Evolutionary conservation across 2,888 invertebrate species (phyloP).

Genomic region (Tenthredo amoena): DNA sequence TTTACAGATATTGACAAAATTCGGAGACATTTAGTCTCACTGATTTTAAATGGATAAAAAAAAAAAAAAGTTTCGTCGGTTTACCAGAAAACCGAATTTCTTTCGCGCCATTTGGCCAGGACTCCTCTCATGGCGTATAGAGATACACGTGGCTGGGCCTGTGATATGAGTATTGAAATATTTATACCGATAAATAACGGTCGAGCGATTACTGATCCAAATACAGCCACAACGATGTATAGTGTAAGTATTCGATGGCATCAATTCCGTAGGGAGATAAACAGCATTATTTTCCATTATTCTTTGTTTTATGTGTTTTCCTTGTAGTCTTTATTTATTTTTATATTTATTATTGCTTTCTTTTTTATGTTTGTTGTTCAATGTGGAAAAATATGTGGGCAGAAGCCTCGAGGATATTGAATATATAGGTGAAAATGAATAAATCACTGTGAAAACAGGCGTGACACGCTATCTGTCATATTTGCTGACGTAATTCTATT

Average conservation of each 20-base stretch:
- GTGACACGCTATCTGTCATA: background rate
- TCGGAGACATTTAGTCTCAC: background rate
- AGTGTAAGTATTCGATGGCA: background rate
- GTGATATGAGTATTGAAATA: slow-evolving; percentile 8
- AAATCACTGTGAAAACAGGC: slow-evolving; percentile 3
- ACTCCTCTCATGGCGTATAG: background rate
- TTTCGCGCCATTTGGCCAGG: slow-evolving; percentile 14
- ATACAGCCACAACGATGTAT: background rate
- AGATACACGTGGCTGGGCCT: background rate
- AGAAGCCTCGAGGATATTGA: background rate
- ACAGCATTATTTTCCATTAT: slow-evolving; percentile 19
- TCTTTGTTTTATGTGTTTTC: background rate
- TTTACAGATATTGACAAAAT: background rate
- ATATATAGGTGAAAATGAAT: background rate
- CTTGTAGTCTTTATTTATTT: background rate
- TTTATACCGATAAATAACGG: slow-evolving; percentile 27
- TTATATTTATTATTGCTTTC: background rate
- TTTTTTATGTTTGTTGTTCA: background rate
- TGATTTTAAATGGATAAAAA: background rate
- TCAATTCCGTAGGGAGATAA: background rate
- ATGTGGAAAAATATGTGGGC: background rate
- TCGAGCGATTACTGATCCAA: slow-evolving; percentile 2
- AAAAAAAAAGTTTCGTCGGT: background rate
- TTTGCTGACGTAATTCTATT: background rate
- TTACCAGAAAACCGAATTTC: background rate